phyloP scores from a whole-genome alignment of 2,888 invertebrate species.

The Buathra laborator region DNA sequence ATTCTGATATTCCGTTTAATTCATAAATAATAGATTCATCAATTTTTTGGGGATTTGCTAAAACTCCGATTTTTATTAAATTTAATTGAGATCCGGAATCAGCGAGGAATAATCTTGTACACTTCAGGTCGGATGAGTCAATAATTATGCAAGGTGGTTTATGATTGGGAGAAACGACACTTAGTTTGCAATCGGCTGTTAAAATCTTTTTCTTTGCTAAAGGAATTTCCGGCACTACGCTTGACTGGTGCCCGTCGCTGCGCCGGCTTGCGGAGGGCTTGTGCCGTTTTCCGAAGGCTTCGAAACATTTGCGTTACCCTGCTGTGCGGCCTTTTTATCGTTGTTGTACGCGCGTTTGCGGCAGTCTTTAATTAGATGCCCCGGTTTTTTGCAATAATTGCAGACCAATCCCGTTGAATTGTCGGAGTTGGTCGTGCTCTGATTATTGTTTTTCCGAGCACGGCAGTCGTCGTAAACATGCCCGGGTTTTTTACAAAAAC shows the following conservation, averaged over 20 bases:
- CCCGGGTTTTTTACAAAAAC: no score
- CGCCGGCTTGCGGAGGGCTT: background rate
- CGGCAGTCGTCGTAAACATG: no score
- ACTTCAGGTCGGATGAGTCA: background rate
- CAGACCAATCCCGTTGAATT: no score
- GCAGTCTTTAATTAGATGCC: background rate
- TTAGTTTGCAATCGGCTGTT: background rate
- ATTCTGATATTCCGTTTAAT: constrained; percentile 16
- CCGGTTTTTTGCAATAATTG: constrained; percentile 13
- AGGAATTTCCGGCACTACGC: background rate
- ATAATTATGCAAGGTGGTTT: constrained; percentile 7
- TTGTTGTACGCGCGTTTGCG: constrained; percentile 1
- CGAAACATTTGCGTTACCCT: no score
- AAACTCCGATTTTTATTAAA: constrained; percentile 1
- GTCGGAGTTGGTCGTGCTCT: no score
- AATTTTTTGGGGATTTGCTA: constrained; percentile 2
- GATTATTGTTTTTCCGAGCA: no score
- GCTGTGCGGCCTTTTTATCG: background rate
- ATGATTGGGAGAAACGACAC: background rate
- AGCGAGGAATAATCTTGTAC: background rate
- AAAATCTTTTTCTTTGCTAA: no score
- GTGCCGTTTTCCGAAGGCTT: background rate
- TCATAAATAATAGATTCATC: constrained; percentile 25
- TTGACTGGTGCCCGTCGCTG: background rate
- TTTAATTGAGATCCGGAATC: constrained; percentile 29